phyloP scores from a whole-genome alignment of 2,888 invertebrate genomes.

The Tinea semifulvella region DNA sequence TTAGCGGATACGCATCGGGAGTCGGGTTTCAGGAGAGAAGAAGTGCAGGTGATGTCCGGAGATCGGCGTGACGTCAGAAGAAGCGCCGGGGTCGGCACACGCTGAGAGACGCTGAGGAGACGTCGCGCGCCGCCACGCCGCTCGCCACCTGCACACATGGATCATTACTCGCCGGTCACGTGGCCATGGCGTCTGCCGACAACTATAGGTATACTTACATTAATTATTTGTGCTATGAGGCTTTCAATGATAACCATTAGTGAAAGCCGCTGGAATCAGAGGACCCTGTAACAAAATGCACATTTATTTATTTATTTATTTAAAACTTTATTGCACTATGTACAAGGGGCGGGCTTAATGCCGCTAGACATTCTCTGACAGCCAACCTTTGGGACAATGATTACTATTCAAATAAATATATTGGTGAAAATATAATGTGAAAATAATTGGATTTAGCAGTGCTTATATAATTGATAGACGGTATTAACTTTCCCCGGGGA shows the following conservation, averaged over 20 bases:
- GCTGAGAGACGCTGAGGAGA: slow-evolving; percentile 11
- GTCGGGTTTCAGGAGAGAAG: slow-evolving; percentile 5
- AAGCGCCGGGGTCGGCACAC: not conserved
- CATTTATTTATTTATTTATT: not conserved
- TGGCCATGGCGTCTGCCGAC: not conserved
- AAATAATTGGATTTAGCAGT: too few relatives aligned
- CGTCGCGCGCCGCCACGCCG: slow-evolving; percentile 57
- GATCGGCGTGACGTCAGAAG: not conserved
- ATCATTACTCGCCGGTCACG: not conserved
- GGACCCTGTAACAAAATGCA: slow-evolving; percentile 81
- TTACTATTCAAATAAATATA: too few relatives aligned
- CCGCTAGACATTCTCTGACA: too few relatives aligned
- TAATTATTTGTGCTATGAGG: slow-evolving; percentile 64
- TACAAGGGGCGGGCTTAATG: too few relatives aligned
- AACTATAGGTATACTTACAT: slow-evolving; percentile 49
- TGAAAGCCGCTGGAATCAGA: slow-evolving; percentile 97
- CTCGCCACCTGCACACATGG: slow-evolving; percentile 52
- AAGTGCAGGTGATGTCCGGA: slow-evolving; percentile 20
- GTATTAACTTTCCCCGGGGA: slow-evolving; percentile 53
- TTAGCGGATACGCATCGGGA: slow-evolving; percentile 19
- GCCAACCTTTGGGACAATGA: too few relatives aligned
- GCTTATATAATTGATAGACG: slow-evolving; percentile 42
- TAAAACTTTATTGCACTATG: too few relatives aligned
- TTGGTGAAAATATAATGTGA: too few relatives aligned
- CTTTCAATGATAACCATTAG: slow-evolving; percentile 97